Evolutionary conservation across 2,888 invertebrate species (phyloP).

Genomic region (Urechis unicinctus): DNA sequence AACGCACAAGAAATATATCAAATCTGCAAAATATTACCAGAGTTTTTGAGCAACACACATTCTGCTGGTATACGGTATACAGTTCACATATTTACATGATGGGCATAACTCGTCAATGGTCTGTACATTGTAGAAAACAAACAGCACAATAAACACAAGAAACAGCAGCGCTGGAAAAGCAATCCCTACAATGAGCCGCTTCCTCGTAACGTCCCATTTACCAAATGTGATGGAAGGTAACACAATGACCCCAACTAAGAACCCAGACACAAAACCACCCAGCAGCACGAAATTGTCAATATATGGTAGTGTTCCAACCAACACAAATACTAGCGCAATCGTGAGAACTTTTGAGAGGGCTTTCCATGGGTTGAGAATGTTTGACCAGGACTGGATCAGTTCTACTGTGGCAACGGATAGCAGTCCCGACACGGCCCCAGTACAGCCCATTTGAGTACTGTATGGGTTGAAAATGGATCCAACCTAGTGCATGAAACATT

Average conservation of each 20-base stretch:
- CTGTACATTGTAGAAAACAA: constrained; percentile 25
- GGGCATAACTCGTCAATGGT: constrained; percentile 1
- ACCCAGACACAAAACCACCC: constrained; percentile 27
- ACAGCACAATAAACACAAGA: constrained; percentile 18
- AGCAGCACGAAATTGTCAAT: constrained; percentile 28
- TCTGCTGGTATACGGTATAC: background rate
- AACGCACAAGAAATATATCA: too few relatives aligned
- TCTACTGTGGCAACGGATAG: constrained; percentile 29
- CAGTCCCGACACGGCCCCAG: constrained; percentile 29
- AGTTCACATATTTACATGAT: background rate
- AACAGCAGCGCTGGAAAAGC: constrained; percentile 12
- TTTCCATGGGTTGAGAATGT: constrained; percentile 22
- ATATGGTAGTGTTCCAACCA: constrained; percentile 28
- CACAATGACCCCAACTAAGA: constrained; percentile 25
- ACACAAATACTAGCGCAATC: constrained; percentile 19
- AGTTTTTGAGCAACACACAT: background rate
- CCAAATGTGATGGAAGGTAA: constrained; percentile 35
- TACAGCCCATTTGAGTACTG: constrained; percentile 28
- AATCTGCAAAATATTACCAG: too few relatives aligned
- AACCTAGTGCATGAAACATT: too few relatives aligned
- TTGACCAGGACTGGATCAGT: constrained; percentile 30
- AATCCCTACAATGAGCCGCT: constrained; percentile 18
- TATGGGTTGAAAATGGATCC: constrained; percentile 11
- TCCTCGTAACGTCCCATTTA: constrained; percentile 17
- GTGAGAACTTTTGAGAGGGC: constrained; percentile 24